A percentile compares a stretch with the other conserved stretches of the same genome.
phyloP scores from a whole-genome alignment of 2,113 vertebrate species.

The Nothobranchius kuhntae region DNA sequence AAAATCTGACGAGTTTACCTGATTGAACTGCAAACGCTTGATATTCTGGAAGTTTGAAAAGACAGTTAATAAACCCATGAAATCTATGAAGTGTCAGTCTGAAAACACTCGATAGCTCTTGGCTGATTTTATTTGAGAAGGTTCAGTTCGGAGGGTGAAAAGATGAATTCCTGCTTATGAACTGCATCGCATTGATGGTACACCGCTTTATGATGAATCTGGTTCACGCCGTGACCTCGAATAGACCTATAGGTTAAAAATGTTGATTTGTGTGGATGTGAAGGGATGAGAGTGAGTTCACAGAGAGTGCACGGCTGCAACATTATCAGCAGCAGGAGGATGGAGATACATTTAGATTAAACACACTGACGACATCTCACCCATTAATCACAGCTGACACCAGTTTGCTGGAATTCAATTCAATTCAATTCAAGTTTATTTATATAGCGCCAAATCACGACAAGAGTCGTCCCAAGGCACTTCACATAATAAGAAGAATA shows the following conservation, averaged over 20 bases:
- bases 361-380: neutral
- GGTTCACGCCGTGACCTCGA: slow-evolving; percentile 26
- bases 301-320: neutral
- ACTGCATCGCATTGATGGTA: no score
- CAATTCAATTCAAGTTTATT: no score
- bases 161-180: neutral
- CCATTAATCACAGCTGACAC: neutral
- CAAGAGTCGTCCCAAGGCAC: no score
- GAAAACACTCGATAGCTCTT: neutral
- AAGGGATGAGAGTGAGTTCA: neutral
- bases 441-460: no score
- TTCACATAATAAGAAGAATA: no score
- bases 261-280: neutral
- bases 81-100: neutral
- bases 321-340: neutral
- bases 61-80: neutral
- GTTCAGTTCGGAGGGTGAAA: neutral
- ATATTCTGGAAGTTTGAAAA: neutral
- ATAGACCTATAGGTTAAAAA: slow-evolving; percentile 14
- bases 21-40: neutral
- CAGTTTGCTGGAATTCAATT: no score
- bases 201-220: neutral
- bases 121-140: slow-evolving; percentile 12
- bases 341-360: neutral
- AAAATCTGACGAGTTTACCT: neutral